Evolutionary conservation across 1,140 invertebrate species (phyloP).

Genomic region (Hestina assimilis): DNA sequence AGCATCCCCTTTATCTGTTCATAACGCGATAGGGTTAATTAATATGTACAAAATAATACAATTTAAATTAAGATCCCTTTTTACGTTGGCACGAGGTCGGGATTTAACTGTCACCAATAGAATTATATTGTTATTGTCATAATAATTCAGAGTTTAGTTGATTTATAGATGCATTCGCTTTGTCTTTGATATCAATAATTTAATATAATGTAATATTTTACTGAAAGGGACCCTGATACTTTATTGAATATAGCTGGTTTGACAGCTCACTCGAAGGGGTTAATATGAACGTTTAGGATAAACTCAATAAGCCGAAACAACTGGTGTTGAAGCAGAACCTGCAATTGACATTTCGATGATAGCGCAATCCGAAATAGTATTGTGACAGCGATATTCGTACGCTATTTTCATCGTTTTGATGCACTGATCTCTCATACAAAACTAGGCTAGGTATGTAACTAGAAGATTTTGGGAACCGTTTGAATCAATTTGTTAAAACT

Average conservation of each 20-base stretch:
- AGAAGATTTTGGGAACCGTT: constrained; percentile 12
- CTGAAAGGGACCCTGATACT: constrained; percentile 51
- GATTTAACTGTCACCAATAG: constrained; percentile 69
- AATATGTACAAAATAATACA: constrained; percentile 75
- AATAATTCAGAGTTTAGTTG: constrained; percentile 52
- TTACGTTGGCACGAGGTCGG: constrained; percentile 67
- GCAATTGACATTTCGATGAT: constrained; percentile 70
- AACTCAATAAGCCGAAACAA: constrained; percentile 76
- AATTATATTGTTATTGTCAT: constrained; percentile 71
- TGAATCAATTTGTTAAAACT: constrained; percentile 3
- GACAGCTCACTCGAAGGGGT: constrained; percentile 76
- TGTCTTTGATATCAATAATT: constrained; percentile 61
- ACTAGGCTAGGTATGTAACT: not conserved
- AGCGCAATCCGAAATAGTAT: constrained; percentile 55
- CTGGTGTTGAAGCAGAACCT: constrained; percentile 72
- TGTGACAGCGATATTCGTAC: constrained; percentile 25
- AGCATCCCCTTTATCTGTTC: constrained; percentile 73
- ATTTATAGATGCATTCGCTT: constrained; percentile 62
- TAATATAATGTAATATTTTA: constrained; percentile 59
- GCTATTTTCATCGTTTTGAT: constrained; percentile 2
- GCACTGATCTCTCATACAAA: constrained; percentile 6
- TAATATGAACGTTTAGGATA: constrained; percentile 75
- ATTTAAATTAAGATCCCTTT: constrained; percentile 72
- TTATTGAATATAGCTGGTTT: constrained; percentile 68
- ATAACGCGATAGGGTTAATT: constrained; percentile 75